These are phyloP conservation scores for Drosophila percnosoma DNA, from an alignment of 2,888 invertebrate genomes.

Conservation along the genomic window DNA sequence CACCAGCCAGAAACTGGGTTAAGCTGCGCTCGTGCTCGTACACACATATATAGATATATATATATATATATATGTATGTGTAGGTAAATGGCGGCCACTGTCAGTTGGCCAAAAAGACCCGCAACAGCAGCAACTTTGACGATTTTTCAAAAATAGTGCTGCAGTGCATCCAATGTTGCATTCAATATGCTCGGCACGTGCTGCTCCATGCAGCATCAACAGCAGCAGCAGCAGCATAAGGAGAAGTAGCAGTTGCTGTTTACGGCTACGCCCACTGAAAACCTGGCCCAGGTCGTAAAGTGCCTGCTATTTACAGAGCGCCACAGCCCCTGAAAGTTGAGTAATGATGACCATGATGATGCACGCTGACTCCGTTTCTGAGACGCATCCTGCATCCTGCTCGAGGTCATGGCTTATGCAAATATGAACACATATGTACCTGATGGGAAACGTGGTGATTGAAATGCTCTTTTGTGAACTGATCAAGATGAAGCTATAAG, in stretches of 20 bases:
- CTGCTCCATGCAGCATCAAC: conserved; percentile 27
- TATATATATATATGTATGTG: conserved; percentile 18
- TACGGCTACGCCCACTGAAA: conserved; percentile 68
- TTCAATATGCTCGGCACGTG: conserved; percentile 76
- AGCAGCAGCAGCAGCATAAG: conserved; percentile 13
- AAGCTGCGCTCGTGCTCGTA: conserved; percentile 68
- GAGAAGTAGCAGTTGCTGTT: conserved; percentile 64
- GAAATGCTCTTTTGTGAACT: conserved; percentile 17
- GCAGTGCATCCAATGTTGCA: conserved; percentile 41
- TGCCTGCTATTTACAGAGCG: conserved; percentile 73
- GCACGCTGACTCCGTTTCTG: conserved; percentile 28
- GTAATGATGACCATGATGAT: conserved; percentile 78
- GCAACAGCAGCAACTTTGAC: conserved; percentile 67
- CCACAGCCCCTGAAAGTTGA: conserved; percentile 70
- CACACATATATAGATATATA: conserved; percentile 4
- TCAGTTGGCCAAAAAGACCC: conserved; percentile 62
- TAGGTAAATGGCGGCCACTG: conserved; percentile 52
- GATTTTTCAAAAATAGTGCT: conserved; percentile 70
- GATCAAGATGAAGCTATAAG: conserved; percentile 20
- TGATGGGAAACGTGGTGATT: conserved; percentile 19
- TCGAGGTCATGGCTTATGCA: conserved; percentile 62
- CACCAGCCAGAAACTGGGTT: conserved; percentile 67
- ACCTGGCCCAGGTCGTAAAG: conserved; percentile 70
- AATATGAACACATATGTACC: conserved; percentile 60
- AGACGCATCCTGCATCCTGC: conserved; percentile 26